Evolutionary conservation across 2,888 invertebrate species (phyloP), one percentile per base, ranked within the genome.

Genomic region (Saturnia japonica): DNA sequence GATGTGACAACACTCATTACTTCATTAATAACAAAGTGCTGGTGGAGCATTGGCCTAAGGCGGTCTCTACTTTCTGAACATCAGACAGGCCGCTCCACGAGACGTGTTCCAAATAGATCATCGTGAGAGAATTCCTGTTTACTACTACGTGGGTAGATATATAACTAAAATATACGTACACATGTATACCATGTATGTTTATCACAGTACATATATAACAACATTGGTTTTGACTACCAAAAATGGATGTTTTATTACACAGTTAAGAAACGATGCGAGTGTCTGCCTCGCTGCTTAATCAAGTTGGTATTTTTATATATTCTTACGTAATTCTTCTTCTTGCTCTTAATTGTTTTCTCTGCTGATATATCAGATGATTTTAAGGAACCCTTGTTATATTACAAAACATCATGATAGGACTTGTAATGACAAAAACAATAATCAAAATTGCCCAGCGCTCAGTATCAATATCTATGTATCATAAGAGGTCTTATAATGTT

Each of bases 31-130:
- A 40, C 28, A 64, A 40, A 40, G 62, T 64, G 19, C 19, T 69
- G 22, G 43, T 34, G 40, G 72, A 67, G 67, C 72, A 67, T 72
- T 72, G 72, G 47, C 69, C 72, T 68, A 69, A 69, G 69, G 69
- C 69, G 74, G 71, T 71, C 74, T 64, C 62, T 57, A 76, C 76
- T 69, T 73, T 76, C 73, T 72, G 74, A 74, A 75, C 80, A 80
- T 82, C 81, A 78, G 81, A 82, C 77, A 69, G 72, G 74, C 76
- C 71, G 68, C 62, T 76, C 40, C 74, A 75, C 67, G 72, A 80
- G 84, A 84, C 85, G 79, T 84, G 84, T 84, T 84, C 62, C 62
- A 64, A 64, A 43, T 64, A 71, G 70, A 74, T 62, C 70, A 74
- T 73, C 75, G 71, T 71, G 80, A 80, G 80, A 80, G 80, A 76